Percentiles rank a stretch among this genome's conserved stretches.
Evolutionary conservation across 2,113 vertebrate species (phyloP).

Genomic region (Poecile atricapillus): DNA sequence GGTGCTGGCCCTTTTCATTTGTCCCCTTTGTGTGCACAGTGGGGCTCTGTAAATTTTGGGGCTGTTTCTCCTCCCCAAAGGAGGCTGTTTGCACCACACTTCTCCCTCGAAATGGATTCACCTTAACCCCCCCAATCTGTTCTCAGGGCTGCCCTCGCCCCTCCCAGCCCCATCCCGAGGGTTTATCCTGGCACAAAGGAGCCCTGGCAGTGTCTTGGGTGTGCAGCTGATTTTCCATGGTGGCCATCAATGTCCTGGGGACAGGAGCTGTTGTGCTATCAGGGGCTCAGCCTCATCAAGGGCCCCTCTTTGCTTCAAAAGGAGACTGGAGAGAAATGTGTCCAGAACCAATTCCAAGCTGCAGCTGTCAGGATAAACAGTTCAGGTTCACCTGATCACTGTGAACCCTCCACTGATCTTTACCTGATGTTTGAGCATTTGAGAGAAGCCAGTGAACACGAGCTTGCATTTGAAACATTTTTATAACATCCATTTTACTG

Average conservation of each 20-base stretch:
- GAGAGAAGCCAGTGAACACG: background rate
- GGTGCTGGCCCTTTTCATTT: background rate
- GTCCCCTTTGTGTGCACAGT: background rate
- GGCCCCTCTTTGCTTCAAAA: background rate
- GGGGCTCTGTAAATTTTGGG: background rate
- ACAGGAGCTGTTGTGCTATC: background rate
- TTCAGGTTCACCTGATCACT: background rate
- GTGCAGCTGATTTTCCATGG: background rate
- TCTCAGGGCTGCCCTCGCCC: background rate
- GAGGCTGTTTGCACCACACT: background rate
- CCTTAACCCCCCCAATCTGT: background rate
- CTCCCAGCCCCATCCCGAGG: background rate
- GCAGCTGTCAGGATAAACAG: background rate
- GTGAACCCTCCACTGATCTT: background rate
- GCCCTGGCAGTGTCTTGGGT: background rate
- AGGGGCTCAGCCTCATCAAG: background rate
- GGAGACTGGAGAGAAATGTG: background rate
- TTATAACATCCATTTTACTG: slow-evolving; percentile 13
- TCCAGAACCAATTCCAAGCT: background rate
- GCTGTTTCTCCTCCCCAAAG: background rate
- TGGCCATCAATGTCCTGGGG: fast-evolving
- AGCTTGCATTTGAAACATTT: slow-evolving; percentile 19
- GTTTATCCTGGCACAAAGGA: background rate
- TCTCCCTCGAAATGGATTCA: background rate
- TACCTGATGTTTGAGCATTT: background rate